A percentile compares a stretch with the other conserved stretches of the same genome.
These are phyloP conservation scores for Drosophila leontia DNA, from an alignment of 1,140 invertebrate genomes.

Conservation along the genomic window DNA sequence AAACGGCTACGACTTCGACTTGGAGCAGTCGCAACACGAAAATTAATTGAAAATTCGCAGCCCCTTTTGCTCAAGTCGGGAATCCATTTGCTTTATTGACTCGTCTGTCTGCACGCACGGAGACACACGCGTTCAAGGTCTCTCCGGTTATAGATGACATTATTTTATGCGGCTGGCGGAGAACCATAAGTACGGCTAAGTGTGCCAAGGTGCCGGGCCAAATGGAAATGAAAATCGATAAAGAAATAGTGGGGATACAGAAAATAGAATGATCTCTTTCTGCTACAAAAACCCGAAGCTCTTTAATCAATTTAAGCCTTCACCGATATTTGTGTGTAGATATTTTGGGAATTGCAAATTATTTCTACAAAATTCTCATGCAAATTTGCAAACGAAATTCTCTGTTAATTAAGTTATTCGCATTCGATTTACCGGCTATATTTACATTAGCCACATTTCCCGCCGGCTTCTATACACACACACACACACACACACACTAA, in stretches of 20 bases:
- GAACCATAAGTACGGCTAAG: conserved; percentile 43
- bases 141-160: conserved; percentile 63
- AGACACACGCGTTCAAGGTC: conserved; percentile 59
- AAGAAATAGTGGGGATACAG: conserved; percentile 10
- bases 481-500: conserved; percentile 38
- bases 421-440: conserved; percentile 2
- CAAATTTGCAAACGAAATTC: background rate
- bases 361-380: background rate
- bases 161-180: conserved; percentile 51
- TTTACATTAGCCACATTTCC: conserved; percentile 11
- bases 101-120: conserved; percentile 71
- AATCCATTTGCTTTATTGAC: conserved; percentile 74
- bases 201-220: conserved; percentile 59
- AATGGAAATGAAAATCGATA: conserved; percentile 67
- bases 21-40: conserved; percentile 40
- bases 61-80: conserved; percentile 16
- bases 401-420: conserved; percentile 32
- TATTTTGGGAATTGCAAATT: background rate
- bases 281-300: background rate
- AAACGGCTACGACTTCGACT: conserved; percentile 31
- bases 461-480: conserved; percentile 4
- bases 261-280: background rate
- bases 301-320: conserved; percentile 6
- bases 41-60: conserved; percentile 78
- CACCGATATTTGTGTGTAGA: no score